Percentiles rank a stretch among this genome's conserved stretches.
phyloP scores from a whole-genome alignment of 2,797 vertebrate genomes.

The Centropyge bicolor region DNA sequence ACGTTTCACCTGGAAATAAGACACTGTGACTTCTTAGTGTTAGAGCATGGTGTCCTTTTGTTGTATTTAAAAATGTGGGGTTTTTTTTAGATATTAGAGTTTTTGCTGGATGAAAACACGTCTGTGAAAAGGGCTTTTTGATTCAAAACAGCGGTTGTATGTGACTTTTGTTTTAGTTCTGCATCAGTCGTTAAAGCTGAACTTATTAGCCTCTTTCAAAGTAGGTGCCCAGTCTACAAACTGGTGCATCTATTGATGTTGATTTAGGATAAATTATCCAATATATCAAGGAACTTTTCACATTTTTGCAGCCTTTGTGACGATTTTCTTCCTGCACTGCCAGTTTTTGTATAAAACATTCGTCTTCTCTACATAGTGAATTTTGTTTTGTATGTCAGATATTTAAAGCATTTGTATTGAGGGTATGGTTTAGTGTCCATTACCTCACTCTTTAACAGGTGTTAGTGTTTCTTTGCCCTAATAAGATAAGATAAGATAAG shows the following conservation, averaged over 20 bases:
- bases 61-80: slow-evolving; percentile 6
- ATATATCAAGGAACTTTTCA: neutral
- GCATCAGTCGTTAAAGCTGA: neutral
- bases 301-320: too few relatives aligned
- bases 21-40: neutral
- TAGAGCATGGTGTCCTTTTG: neutral
- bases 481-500: too few relatives aligned
- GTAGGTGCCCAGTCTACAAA: neutral
- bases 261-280: neutral
- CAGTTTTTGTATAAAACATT: neutral
- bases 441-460: neutral
- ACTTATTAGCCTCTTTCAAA: neutral
- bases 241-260: neutral
- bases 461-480: neutral
- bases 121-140: neutral
- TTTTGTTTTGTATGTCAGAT: neutral
- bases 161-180: slow-evolving; percentile 17
- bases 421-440: neutral
- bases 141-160: neutral
- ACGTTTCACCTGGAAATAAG: neutral
- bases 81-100: neutral
- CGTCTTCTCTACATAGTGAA: neutral
- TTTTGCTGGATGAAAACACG: neutral
- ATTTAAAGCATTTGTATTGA: neutral
- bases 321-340: neutral